Evolutionary conservation across 2,888 invertebrate species (phyloP).

Genomic region (Erpobdella octoculata): DNA sequence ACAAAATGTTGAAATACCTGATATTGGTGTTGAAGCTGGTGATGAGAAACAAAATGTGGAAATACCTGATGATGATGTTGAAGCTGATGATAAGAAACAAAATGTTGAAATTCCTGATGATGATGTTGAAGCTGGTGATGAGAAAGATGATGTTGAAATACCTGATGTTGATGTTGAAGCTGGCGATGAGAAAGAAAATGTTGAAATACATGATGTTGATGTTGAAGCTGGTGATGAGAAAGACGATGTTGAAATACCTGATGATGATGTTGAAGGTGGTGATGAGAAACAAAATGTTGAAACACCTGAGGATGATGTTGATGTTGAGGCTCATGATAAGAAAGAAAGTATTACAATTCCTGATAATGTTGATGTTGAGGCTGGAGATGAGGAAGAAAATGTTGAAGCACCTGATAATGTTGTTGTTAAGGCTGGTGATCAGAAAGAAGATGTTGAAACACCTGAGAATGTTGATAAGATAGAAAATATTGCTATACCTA

Average conservation of each 20-base stretch:
- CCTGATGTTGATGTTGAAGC: no score
- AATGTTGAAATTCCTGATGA: no score
- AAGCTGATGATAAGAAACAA: no score
- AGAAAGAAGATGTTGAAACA: background rate
- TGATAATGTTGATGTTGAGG: background rate
- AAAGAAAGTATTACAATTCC: background rate
- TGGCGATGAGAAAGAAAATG: no score
- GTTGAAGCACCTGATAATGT: background rate
- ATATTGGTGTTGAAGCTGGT: no score
- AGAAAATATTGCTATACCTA: background rate
- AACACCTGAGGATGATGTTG: background rate
- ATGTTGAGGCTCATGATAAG: background rate
- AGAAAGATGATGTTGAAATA: no score
- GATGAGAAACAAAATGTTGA: background rate
- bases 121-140: no score
- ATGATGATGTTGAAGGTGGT: conserved; percentile 1
- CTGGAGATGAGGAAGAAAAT: background rate
- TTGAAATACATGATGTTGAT: no score
- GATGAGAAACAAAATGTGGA: no score
- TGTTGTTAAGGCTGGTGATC: background rate
- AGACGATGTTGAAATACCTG: background rate
- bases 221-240: background rate
- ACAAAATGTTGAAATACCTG: no score
- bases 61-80: no score
- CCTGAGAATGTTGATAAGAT: background rate